Evolutionary conservation across 2,797 vertebrate genomes (phyloP).

Genomic region (Delichon dasypus): DNA sequence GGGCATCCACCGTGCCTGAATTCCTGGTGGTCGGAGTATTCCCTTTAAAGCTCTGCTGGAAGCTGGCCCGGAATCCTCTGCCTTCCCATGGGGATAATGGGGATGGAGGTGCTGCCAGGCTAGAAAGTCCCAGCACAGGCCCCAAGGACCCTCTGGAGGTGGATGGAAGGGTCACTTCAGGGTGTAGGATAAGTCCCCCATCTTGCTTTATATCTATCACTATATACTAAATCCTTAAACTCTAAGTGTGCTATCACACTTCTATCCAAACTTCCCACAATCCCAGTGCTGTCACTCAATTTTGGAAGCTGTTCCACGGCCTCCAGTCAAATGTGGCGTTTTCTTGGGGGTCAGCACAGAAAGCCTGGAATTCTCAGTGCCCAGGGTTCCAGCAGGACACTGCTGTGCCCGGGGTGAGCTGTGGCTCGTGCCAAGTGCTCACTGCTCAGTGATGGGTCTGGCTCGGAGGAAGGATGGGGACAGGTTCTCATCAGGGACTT

Average conservation of each 20-base stretch:
- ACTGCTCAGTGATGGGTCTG: accelerated
- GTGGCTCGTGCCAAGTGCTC: accelerated
- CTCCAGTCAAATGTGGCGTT: background rate
- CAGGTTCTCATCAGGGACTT: accelerated
- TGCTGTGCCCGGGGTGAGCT: accelerated
- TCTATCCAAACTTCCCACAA: background rate
- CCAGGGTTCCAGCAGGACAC: background rate
- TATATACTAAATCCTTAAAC: background rate
- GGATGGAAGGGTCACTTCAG: background rate
- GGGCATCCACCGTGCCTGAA: background rate
- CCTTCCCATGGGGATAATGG: background rate
- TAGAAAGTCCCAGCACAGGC: background rate
- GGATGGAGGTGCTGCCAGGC: background rate
- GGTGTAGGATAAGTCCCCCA: too few species aligned
- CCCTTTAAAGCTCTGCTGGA: background rate
- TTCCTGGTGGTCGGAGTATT: background rate
- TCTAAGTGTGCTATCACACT: background rate
- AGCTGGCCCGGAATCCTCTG: background rate
- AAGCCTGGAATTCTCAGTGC: background rate
- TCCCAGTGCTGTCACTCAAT: background rate
- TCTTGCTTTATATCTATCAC: background rate
- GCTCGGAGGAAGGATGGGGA: background rate
- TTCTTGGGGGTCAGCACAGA: background rate
- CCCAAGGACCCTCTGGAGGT: background rate
- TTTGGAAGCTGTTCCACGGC: background rate